Evolutionary conservation across 2,888 invertebrate species (phyloP).

Genomic region (Desoria tigrina): DNA sequence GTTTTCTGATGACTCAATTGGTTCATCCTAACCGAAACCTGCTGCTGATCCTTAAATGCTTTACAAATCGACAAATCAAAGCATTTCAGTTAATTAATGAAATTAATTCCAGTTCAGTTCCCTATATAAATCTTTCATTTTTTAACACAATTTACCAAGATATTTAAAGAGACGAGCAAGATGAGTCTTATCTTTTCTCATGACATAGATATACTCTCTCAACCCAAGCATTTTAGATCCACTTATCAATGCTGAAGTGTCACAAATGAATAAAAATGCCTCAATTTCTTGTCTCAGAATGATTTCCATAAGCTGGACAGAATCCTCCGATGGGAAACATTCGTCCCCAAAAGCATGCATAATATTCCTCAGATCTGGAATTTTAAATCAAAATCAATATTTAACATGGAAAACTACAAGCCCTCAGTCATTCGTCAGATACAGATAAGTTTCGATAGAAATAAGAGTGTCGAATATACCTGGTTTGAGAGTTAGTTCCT

Average conservation of each 20-base stretch:
- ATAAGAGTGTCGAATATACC: constrained; percentile 1
- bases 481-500: background rate
- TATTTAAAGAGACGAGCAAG: constrained; percentile 75
- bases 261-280: constrained; percentile 73
- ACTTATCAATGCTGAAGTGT: constrained; percentile 67
- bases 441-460: no score
- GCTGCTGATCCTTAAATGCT: constrained; percentile 42
- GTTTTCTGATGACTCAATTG: constrained; percentile 28
- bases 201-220: constrained; percentile 75
- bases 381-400: constrained; percentile 57
- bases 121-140: constrained; percentile 13
- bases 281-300: constrained; percentile 79
- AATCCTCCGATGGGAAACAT: constrained; percentile 75
- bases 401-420: background rate
- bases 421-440: background rate
- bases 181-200: constrained; percentile 78
- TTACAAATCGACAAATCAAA: no score
- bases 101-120: no score
- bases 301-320: constrained; percentile 80
- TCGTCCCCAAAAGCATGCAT: constrained; percentile 94
- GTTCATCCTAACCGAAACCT: constrained; percentile 28
- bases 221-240: constrained; percentile 61
- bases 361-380: constrained; percentile 77
- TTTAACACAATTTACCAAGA: constrained; percentile 62
- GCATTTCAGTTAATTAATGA: no score